A percentile compares a stretch with the other conserved stretches of the same genome.
Evolutionary conservation across 2,888 invertebrate species (phyloP).

Genomic region (Clitarchus hookeri): DNA sequence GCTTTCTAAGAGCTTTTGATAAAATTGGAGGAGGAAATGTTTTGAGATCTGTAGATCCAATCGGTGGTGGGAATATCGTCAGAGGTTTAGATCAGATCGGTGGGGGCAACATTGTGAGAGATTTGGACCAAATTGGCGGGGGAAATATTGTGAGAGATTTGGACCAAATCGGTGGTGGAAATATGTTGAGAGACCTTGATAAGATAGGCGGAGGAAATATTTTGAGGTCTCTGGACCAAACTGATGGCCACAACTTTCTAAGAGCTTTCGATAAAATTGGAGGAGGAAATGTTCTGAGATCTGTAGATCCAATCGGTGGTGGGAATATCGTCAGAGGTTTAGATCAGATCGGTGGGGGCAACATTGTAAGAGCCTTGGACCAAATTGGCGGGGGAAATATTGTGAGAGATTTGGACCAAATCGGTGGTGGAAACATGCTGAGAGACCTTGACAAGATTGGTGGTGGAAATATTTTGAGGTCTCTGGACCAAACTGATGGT

Average conservation of each 20-base stretch:
- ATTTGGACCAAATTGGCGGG: constrained; percentile 37
- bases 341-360: constrained; percentile 33
- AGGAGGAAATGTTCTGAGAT: constrained; percentile 45
- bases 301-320: constrained; percentile 55
- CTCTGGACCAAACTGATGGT: not conserved
- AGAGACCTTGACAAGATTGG: constrained; percentile 48
- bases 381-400: constrained; percentile 57
- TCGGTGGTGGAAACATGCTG: constrained; percentile 43
- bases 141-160: constrained; percentile 39
- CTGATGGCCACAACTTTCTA: not conserved
- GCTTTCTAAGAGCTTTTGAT: constrained; percentile 27
- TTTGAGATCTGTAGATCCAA: constrained; percentile 31
- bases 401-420: constrained; percentile 44
- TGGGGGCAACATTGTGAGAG: constrained; percentile 54
- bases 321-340: constrained; percentile 53
- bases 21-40: constrained; percentile 42
- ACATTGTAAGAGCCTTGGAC: constrained; percentile 47
- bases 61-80: constrained; percentile 31
- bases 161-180: constrained; percentile 43
- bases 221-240: not conserved
- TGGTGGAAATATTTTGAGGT: constrained; percentile 50
- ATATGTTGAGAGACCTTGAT: constrained; percentile 48
- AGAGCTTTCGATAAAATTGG: constrained; percentile 40
- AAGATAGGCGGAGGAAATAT: constrained; percentile 56
- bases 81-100: constrained; percentile 55